Evolutionary conservation across 2,888 invertebrate genomes (phyloP), one percentile per base, ranked within the genome.

Genomic region (Patella ulyssiponensis): DNA sequence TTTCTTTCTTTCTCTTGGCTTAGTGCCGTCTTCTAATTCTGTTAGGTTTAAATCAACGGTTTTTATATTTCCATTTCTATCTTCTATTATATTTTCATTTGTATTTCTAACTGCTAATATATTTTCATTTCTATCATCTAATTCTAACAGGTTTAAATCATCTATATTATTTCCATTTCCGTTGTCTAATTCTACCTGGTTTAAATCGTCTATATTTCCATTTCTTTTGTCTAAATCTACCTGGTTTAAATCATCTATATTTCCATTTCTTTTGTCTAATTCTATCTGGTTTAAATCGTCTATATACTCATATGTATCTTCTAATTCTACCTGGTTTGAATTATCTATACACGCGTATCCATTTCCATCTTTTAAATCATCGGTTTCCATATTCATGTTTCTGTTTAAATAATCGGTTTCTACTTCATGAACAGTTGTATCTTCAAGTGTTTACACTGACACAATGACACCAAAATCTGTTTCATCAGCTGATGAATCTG

Each of bases 111-210:
- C 27, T 27, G 27, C 27, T 27, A 27, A 27, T 58, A 58, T 14
- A 58, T 58, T 58, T 58, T 58, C 58, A n/a, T 17, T 58, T 58
- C 58, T 58, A 20, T 58, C 15, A n/a, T 58, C n/a, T n/a, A n/a
- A 15, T 58, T 58, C 58, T 14, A 20, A 7, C 11, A 64, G 20
- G 58, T n/a, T 64, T n/a, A 64, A 20, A 7, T 7, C n/a, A n/a
- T 58, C 58, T 58, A n/a, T 58, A n/a, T n/a, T 12, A 58, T 58
- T 58, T 58, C n/a, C 58, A 27, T 58, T 58, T 58, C 58, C 15
- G 58, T 58, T 58, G 17, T 11, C 58, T 7, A n/a, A 15, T 14
- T 58, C 58, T 14, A 58, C 15, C 17, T 58, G 15, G 5, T n/a
- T 15, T 58, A 58, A 5, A n/a, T 58, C 58, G 15, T 15, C 20